These are phyloP conservation scores for Balanococcus diminutus DNA, from an alignment of 2,888 invertebrate genomes.

Conservation along the genomic window DNA sequence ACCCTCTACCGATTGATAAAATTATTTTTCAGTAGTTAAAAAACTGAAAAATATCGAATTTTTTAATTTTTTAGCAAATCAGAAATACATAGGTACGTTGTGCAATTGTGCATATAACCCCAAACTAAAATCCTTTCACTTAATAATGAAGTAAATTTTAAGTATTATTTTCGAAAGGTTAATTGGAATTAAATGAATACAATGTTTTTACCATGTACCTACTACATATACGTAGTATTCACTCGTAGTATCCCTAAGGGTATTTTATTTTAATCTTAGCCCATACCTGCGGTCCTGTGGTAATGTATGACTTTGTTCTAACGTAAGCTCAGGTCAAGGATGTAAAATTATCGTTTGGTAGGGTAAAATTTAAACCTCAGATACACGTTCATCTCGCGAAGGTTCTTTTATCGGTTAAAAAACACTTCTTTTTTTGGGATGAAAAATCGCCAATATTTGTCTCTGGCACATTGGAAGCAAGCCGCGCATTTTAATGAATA, in stretches of 20 bases:
- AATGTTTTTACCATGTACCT: not conserved
- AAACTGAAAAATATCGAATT: not conserved
- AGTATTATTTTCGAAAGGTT: not conserved
- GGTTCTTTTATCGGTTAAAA: not conserved
- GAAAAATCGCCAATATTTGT: not conserved
- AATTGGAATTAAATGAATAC: not conserved
- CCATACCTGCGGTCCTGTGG: not conserved
- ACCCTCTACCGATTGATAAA: no score
- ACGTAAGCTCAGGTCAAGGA: not conserved
- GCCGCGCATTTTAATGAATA: not conserved
- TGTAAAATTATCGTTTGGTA: not conserved
- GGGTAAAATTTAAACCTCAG: not conserved
- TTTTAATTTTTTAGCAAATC: not conserved
- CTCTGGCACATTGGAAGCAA: not conserved
- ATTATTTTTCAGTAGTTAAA: no score
- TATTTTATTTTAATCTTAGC: not conserved
- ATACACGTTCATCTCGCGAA: not conserved
- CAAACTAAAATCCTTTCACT: not conserved
- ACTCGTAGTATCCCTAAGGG: not conserved
- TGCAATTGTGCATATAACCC: no score
- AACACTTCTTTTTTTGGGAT: not conserved
- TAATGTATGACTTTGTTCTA: not conserved
- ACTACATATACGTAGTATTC: not conserved
- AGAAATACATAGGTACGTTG: no score
- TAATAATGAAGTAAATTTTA: not conserved